Percentiles rank a stretch among this genome's conserved stretches.
phyloP scores from a whole-genome alignment of 2,797 vertebrate species.

The Champsocephalus esox region DNA sequence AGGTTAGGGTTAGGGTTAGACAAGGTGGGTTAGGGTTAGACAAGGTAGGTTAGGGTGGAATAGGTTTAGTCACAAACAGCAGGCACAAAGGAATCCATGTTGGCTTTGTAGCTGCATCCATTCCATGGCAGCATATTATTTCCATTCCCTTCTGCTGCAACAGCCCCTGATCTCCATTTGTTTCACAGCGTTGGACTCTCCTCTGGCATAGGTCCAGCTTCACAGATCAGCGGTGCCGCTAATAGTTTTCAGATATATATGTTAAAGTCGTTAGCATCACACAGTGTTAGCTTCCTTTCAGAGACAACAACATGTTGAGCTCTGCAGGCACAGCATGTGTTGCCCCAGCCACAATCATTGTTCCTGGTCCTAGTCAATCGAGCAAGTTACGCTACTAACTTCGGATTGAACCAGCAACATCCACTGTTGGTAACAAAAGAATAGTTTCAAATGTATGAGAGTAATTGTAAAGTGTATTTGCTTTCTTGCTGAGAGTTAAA shows the following conservation, averaged over 20 bases:
- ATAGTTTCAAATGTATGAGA: not conserved
- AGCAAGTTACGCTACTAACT: not conserved
- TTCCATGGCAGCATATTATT: slow-evolving; percentile 42
- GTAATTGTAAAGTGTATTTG: not conserved
- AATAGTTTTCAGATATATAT: not conserved
- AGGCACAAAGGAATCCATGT: slow-evolving; percentile 44
- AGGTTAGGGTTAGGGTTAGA: not conserved
- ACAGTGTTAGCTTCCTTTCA: not conserved
- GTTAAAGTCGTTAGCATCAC: not conserved
- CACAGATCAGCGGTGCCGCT: not conserved
- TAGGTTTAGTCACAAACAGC: slow-evolving; percentile 14
- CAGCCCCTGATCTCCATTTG: slow-evolving; percentile 37
- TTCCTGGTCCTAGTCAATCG: not conserved
- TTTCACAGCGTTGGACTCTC: slow-evolving; percentile 51
- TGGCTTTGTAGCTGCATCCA: slow-evolving; percentile 57
- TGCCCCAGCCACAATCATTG: slow-evolving; percentile 24
- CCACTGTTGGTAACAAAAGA: not conserved
- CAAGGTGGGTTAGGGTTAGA: not conserved
- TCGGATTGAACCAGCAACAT: not conserved
- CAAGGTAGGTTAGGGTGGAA: not conserved
- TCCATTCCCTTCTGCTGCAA: slow-evolving; percentile 28
- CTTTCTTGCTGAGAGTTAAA: not conserved
- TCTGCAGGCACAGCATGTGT: slow-evolving; percentile 35
- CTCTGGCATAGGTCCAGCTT: slow-evolving; percentile 1
- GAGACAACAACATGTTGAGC: no score